A percentile compares a stretch with the other conserved stretches of the same genome.
Evolutionary conservation across 2,797 vertebrate species (phyloP).

Genomic region (Leucoraja ocellata): DNA sequence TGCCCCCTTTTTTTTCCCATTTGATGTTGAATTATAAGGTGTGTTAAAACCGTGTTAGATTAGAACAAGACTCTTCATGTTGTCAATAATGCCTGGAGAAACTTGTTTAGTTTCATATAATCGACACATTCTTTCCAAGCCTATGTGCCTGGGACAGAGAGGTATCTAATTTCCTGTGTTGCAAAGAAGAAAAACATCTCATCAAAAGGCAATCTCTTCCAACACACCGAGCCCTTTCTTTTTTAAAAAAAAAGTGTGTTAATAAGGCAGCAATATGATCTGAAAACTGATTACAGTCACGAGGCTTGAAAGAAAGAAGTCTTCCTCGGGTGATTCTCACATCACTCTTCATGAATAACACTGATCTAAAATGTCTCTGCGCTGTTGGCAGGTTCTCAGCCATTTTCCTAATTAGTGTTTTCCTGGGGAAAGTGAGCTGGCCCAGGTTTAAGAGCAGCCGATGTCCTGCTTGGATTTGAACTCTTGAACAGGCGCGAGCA

Average conservation of each 20-base stretch:
- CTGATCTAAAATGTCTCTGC: background rate
- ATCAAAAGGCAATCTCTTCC: background rate
- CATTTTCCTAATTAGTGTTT: conserved; percentile 5
- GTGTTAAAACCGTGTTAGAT: background rate
- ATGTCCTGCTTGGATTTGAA: too few relatives aligned
- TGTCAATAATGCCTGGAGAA: background rate
- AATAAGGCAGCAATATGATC: background rate
- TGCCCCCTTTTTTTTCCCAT: background rate
- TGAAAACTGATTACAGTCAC: conserved; percentile 8
- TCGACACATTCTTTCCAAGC: background rate
- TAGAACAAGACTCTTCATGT: background rate
- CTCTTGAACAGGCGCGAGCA: background rate
- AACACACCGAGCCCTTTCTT: background rate
- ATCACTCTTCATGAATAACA: background rate
- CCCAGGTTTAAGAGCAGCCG: background rate
- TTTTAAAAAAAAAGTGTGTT: background rate
- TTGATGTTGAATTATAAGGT: conserved; percentile 3
- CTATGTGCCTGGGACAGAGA: background rate
- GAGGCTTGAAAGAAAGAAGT: background rate
- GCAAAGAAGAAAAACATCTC: background rate
- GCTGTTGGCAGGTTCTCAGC: background rate
- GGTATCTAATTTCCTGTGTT: background rate
- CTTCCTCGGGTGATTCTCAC: background rate
- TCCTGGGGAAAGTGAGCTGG: background rate
- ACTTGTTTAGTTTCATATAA: background rate